Base-by-base conservation (phyloP, 2,113 vertebrate species). In the Fregata magnificens region DNA sequence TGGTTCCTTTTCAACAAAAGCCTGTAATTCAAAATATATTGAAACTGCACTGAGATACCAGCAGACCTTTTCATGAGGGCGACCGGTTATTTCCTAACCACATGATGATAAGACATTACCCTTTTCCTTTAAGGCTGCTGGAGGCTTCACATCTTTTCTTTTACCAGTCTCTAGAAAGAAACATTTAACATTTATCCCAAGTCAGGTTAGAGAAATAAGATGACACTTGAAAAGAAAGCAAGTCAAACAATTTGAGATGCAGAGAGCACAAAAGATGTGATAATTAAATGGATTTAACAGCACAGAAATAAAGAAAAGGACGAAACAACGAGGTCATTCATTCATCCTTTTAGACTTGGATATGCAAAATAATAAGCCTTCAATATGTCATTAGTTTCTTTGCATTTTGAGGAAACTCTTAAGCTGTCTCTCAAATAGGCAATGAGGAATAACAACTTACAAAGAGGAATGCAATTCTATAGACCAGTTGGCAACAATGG, bases 101-200 rank as follows among this genome's bases (percentile, higher is more conserved):
- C 77, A 73, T 93, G 44, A 86, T 88, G 74, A 83, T 76, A 69
- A 38, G 42, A 32, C 82, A 50, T 97, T 98, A 98, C 97, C 97
- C 97, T 98, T 98, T 79, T 97, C 96, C 77, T 98, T 98, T 88
- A 92, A 73, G 47, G 79, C 67, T 96, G 83, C 56, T 92, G 94
- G 79, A 93, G 88, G 26, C 71, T 97, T 98, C 65, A 83, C 69
- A 86, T 98, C 97, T 97, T 97, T 98, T 69, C 44, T 96, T 82
- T 97, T 98, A 91, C 26, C 47, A 80, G 55, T 47, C 17, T 98
- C 98, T 98, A 81, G 76, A 96, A 97, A 97, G 83, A 97, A 97
- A 97, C 29, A 96, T 88, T 95, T 81, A 93, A 69, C 90, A 96
- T 92, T 97, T 96, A 90, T 96, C 95, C 89, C 34, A 93, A 95